Conservation (phyloP, 2,797 vertebrate genomes). For the Sciurus carolinensis region DNA sequence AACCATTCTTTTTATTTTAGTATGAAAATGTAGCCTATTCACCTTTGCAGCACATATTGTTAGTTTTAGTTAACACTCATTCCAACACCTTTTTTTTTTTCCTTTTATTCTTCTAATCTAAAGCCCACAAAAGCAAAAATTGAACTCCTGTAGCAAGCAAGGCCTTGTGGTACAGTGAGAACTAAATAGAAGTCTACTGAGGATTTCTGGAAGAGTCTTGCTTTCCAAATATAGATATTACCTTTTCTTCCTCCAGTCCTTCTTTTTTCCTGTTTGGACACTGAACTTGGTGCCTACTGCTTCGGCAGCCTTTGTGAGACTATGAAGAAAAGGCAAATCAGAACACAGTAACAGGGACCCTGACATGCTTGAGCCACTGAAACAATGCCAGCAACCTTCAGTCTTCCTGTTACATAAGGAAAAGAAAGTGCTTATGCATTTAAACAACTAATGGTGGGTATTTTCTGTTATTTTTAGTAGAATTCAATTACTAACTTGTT, state of each 20-base stretch:
- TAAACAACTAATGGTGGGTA: background rate
- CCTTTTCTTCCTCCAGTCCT: background rate
- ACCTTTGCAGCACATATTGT: conserved; percentile 15
- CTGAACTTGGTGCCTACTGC: background rate
- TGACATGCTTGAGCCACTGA: conserved; percentile 35
- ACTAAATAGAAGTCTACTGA: conserved; percentile 14
- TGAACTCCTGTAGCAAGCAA: conserved; percentile 55
- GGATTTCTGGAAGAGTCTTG: conserved; percentile 25
- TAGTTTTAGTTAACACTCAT: conserved; percentile 52
- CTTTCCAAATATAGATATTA: conserved; percentile 20
- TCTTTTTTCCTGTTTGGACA: conserved; percentile 16
- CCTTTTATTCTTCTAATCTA: background rate
- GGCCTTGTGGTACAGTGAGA: background rate
- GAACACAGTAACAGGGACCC: conserved; percentile 1
- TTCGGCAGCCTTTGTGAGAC: conserved; percentile 35
- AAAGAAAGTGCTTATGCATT: conserved; percentile 31
- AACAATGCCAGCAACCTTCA: background rate
- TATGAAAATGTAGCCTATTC: conserved; percentile 60
- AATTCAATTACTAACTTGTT: conserved; percentile 59
- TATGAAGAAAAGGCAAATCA: conserved; percentile 7
- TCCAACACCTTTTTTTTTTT: background rate
- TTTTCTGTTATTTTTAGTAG: background rate
- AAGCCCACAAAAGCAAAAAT: conserved; percentile 22
- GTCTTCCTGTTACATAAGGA: conserved; percentile 25
- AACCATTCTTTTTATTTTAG: conserved; percentile 23